A percentile compares a stretch with the other conserved stretches of the same genome.
Evolutionary conservation across 2,888 invertebrate genomes (phyloP).

Genomic region (Plebejus anna): DNA sequence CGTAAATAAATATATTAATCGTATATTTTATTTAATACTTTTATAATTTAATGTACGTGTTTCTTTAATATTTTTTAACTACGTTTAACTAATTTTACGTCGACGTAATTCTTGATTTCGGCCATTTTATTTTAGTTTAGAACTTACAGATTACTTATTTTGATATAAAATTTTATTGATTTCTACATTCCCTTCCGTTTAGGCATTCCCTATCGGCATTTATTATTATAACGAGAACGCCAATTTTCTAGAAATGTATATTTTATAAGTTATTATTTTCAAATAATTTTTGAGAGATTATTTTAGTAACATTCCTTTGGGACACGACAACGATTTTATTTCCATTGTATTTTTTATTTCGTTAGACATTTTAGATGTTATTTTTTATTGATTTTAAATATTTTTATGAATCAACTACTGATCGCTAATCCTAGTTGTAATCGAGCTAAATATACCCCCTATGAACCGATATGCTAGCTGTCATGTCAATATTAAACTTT

Average conservation of each 20-base stretch:
- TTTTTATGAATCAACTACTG: conserved; percentile 41
- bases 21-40: conserved; percentile 3
- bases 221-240: conserved; percentile 42
- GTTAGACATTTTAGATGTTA: conserved; percentile 59
- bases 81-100: background rate
- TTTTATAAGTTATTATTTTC: conserved; percentile 57
- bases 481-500: conserved; percentile 56
- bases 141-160: conserved; percentile 27
- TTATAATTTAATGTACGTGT: conserved; percentile 12
- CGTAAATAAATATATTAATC: conserved; percentile 13
- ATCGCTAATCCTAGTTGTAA: conserved; percentile 33
- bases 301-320: conserved; percentile 58
- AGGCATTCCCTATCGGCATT: conserved; percentile 52
- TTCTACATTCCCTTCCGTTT: conserved; percentile 30
- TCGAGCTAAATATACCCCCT: conserved; percentile 41
- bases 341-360: conserved; percentile 73
- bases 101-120: conserved; percentile 14
- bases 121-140: conserved; percentile 20
- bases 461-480: conserved; percentile 57
- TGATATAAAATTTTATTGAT: conserved; percentile 9
- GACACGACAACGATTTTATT: conserved; percentile 71
- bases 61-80: background rate
- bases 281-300: conserved; percentile 59
- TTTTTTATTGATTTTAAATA: conserved; percentile 43
- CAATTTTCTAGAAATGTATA: conserved; percentile 53